Evolutionary conservation across 2,888 invertebrate genomes (phyloP), one percentile per base, ranked within the genome.

Genomic region (Cepaea hortensis): DNA sequence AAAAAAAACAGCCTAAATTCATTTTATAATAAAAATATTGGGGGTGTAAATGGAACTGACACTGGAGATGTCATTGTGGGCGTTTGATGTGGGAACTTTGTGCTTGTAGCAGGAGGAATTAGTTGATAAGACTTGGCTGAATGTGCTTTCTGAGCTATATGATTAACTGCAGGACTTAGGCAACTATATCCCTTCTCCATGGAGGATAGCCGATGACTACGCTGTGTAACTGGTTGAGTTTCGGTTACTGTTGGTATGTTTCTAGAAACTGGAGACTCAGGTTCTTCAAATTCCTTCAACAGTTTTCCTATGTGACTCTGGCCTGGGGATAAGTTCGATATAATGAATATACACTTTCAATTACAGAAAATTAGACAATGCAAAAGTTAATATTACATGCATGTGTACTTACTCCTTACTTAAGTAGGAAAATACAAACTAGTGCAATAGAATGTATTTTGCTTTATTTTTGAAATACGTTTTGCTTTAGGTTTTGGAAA

Each of bases 231-330:
- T 35, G 72, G 61, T 13, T 23, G 84, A 77, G 65, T n/a, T 48
- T 46, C 62, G 76, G 84, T n/a, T 55, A 55, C 55, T 18, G 48
- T 35, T 72, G 84, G 48, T 15, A 11, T n/a, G 7, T 77, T 77
- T 65, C 77, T 70, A 76, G 4, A 48, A 46, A 23, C 55, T 55
- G 79, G 3, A 18, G 75, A 80, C 6, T 72, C 81, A 50, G 72
- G 23, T 48, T 46, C 62, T 75, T 75, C 76, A 72, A 88, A 90
- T 65, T 85, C 88, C 55, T 87, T 87, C 62, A 89, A 50, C 48
- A 90, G 76, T 55, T 87, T 87, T 23, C 83, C 87, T 48, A 89
- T 85, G 68, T 86, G 81, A 35, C 89, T 87, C 55, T 86, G 87
- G 81, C 89, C 90, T 89, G 89, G n/a, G 62, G 79, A 75, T 7